A percentile compares a stretch with the other conserved stretches of the same genome.
Conservation (phyloP, 2,797 vertebrate species). For the Acanthurus tractus region DNA sequence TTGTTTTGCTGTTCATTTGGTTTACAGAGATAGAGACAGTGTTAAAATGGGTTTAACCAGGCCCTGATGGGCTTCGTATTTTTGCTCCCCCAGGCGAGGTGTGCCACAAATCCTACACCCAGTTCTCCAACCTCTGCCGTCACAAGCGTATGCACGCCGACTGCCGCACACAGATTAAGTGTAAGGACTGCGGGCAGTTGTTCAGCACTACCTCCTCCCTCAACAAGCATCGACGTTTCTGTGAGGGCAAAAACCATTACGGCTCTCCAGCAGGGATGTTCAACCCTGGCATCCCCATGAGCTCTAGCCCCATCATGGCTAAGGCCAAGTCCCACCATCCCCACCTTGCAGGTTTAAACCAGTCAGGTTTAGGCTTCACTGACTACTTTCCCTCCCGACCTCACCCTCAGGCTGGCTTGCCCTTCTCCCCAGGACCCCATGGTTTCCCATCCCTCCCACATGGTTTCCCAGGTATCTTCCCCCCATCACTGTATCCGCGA, state of each 20-base stretch:
- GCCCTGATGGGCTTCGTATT: slow-evolving; percentile 85
- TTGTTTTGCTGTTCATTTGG: slow-evolving; percentile 75
- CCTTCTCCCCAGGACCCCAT: slow-evolving; percentile 90
- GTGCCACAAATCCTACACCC: slow-evolving; percentile 99
- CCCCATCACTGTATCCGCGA: slow-evolving; percentile 94
- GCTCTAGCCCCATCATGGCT: slow-evolving; percentile 93
- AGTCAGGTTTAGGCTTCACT: slow-evolving; percentile 90
- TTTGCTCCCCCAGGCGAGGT: slow-evolving; percentile 95
- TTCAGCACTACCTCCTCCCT: slow-evolving; percentile 99
- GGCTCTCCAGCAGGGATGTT: slow-evolving; percentile 92
- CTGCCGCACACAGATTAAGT: slow-evolving; percentile 99
- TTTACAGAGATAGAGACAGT: slow-evolving; percentile 85
- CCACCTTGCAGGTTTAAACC: slow-evolving; percentile 91
- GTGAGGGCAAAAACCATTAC: slow-evolving; percentile 99
- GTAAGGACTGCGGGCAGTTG: slow-evolving; percentile 99
- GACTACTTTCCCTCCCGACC: slow-evolving; percentile 96
- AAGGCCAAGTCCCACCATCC: slow-evolving; percentile 92
- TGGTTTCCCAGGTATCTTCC: slow-evolving; percentile 95
- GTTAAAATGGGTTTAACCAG: slow-evolving; percentile 90
- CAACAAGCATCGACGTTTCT: slow-evolving; percentile 99
- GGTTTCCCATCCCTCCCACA: slow-evolving; percentile 92
- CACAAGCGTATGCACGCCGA: slow-evolving; percentile 99
- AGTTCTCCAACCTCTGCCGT: slow-evolving; percentile 99
- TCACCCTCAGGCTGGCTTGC: slow-evolving; percentile 89
- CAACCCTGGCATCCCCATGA: slow-evolving; percentile 92